phyloP scores from a whole-genome alignment of 2,888 invertebrate genomes.

The Drosophila borealis region DNA sequence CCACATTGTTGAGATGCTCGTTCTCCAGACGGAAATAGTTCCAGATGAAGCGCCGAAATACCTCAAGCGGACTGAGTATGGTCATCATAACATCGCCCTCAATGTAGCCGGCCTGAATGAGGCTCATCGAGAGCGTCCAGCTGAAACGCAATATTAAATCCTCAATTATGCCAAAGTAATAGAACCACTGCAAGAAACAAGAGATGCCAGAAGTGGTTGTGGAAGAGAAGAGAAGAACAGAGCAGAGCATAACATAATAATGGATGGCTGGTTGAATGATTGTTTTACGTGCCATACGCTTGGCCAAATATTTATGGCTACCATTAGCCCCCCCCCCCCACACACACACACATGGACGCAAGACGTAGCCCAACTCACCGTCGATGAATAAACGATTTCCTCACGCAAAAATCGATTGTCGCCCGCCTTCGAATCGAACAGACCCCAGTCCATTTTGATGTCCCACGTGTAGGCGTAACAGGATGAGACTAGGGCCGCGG shows the following conservation, averaged over 20 bases:
- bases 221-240: constrained; percentile 46
- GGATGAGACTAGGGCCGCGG: constrained; percentile 89
- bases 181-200: constrained; percentile 87
- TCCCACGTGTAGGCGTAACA: constrained; percentile 94
- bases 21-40: constrained; percentile 95
- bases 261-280: constrained; percentile 42
- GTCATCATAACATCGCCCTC: constrained; percentile 89
- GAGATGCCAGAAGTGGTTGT: background rate
- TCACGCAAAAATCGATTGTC: constrained; percentile 91
- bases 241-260: background rate
- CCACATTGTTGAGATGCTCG: constrained; percentile 95
- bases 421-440: constrained; percentile 91
- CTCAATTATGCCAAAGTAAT: constrained; percentile 93
- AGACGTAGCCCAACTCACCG: constrained; percentile 85
- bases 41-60: constrained; percentile 92
- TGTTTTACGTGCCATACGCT: constrained; percentile 56
- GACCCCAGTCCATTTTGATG: constrained; percentile 95
- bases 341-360: no score
- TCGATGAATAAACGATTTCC: constrained; percentile 92
- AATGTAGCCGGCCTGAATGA: constrained; percentile 88
- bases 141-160: constrained; percentile 92
- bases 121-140: constrained; percentile 90
- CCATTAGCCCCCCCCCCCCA: constrained; percentile 50
- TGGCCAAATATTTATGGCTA: constrained; percentile 69
- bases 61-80: constrained; percentile 89